phyloP scores from a whole-genome alignment of 1,140 invertebrate genomes.

The Notospermus geniculatus region DNA sequence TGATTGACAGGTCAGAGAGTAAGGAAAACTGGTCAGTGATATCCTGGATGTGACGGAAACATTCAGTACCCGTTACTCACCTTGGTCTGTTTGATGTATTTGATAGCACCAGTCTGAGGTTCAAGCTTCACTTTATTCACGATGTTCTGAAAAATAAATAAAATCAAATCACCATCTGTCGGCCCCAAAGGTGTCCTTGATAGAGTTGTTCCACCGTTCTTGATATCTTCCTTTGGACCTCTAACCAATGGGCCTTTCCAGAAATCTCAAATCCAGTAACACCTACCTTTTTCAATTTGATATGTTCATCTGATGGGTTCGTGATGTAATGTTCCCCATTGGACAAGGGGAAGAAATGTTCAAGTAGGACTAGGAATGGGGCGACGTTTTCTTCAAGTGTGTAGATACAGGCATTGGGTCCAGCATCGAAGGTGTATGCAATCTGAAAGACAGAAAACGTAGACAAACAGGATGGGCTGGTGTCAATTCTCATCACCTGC shows the following conservation, averaged over 20 bases:
- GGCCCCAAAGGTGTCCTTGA: no score
- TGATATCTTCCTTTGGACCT: background rate
- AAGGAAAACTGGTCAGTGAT: background rate
- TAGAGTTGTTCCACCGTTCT: no score
- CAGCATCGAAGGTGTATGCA: conserved; percentile 97
- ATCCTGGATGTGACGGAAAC: no score
- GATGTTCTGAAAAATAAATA: conserved; percentile 35
- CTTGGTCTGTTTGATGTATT: conserved; percentile 82
- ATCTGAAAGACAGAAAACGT: conserved; percentile 60
- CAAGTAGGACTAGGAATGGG: conserved; percentile 57
- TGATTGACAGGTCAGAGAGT: background rate
- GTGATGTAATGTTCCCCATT: background rate
- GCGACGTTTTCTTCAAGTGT: conserved; percentile 74
- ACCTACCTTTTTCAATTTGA: background rate
- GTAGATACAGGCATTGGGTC: conserved; percentile 93
- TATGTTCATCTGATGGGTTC: conserved; percentile 13
- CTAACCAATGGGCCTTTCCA: no score
- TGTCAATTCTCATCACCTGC: background rate
- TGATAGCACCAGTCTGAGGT: conserved; percentile 63
- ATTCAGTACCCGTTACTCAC: conserved; percentile 44
- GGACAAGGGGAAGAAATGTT: conserved; percentile 68
- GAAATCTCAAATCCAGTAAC: no score
- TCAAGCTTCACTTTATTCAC: conserved; percentile 44
- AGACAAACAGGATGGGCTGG: background rate
- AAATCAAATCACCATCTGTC: background rate